phyloP scores from a whole-genome alignment of 2,888 invertebrate genomes.

The Abscondita cerata region DNA sequence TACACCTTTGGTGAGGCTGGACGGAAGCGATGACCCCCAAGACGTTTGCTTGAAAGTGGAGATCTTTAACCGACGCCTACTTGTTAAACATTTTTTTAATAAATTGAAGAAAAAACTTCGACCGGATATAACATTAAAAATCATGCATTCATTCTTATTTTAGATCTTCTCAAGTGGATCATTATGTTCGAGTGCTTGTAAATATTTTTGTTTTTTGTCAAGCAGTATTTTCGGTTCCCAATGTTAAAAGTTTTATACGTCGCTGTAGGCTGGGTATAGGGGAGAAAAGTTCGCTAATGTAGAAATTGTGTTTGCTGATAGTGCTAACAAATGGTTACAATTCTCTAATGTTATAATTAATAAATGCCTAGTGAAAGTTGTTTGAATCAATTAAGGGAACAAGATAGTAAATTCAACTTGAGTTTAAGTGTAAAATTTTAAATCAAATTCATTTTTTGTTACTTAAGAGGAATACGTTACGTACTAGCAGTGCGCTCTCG shows the following conservation, averaged over 20 bases:
- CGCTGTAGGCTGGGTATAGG: conserved; percentile 8
- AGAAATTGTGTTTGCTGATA: conserved; percentile 16
- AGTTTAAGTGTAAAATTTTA: too few species aligned
- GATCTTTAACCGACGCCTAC: conserved; percentile 23
- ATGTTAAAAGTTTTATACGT: conserved; percentile 5
- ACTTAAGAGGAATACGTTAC: too few species aligned
- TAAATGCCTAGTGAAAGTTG: too few species aligned
- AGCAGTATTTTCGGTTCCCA: not conserved
- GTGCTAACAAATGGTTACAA: too few species aligned
- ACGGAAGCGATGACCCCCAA: conserved; percentile 46
- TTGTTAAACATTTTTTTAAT: conserved; percentile 5
- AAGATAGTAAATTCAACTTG: too few species aligned
- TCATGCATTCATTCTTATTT: conserved; percentile 12
- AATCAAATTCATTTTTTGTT: too few species aligned
- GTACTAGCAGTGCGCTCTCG: too few species aligned
- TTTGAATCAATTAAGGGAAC: too few species aligned
- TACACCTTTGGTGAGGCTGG: conserved; percentile 38
- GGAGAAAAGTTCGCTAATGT: conserved; percentile 18
- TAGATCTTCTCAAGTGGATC: not conserved
- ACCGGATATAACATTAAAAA: not conserved
- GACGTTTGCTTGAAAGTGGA: conserved; percentile 37
- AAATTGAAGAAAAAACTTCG: too few species aligned
- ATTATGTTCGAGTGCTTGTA: not conserved
- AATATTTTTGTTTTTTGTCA: not conserved
- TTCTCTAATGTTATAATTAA: too few species aligned